Base-by-base conservation (phyloP, 53 echinoderm and acorn worm species). In the Antedon mediterranea region DNA sequence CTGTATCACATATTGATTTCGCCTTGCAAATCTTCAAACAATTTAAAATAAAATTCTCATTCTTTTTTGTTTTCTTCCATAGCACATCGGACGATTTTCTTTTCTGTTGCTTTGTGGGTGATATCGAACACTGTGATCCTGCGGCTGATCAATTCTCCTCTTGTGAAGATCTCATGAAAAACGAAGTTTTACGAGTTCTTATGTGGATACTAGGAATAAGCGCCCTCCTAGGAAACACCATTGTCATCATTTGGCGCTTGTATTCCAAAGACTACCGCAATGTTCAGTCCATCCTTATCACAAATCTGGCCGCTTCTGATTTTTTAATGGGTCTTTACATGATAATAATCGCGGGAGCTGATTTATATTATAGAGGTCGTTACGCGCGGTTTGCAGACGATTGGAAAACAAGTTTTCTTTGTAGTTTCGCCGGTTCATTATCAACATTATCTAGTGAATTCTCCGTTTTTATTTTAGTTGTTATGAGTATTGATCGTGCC, bases 171-270 rank as follows among this genome's bases (percentile, higher is more conserved):
- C 89, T 88, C 33, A 85, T 89, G 82, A 76, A 42, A 28, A 89
- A 72, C 30, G 29, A 26, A 20, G 34, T 82, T 29, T 75, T 89
- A 9, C 79, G 89, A 4, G 76, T 79, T 5, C 71, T 79, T 28
- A 85, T 89, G 30, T 82, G 85, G 89, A 82, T 89, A 37, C 80
- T 89, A 23, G 89, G 89, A 44, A n/a, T 75, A 71, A 82, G 82
- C 31, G 85, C 89, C 7, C 79, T 89, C 70, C 31, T 89, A 4
- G 89, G 89, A 0, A 89, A 89, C 32, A 70, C 30, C 28, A 75
- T 85, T 33, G 89, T 89, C 30, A 73, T 89, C 14, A 34, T 74
- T 0, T 85, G 28, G 44, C 72, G 89, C 23, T 3, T 79, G 32
- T 28, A 28, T 4, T 32, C 26, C 29, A 71, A 76, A 71, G 76